phyloP scores from a whole-genome alignment of 2,113 vertebrate species.

The Tachycineta bicolor region DNA sequence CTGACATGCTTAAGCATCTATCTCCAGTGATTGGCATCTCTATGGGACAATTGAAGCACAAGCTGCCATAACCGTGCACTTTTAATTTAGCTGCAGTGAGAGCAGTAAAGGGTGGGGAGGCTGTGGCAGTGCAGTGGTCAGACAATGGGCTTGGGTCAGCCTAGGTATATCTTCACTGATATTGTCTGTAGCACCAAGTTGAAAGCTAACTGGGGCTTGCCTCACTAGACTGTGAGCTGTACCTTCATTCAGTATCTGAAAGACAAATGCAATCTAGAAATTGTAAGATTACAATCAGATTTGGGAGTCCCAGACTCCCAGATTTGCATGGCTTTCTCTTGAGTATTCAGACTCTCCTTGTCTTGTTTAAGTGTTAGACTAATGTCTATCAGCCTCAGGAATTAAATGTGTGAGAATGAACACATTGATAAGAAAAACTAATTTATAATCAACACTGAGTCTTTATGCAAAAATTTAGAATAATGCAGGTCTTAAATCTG shows the following conservation, averaged over 20 bases:
- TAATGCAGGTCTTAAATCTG: constrained; percentile 64
- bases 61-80: not conserved
- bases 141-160: not conserved
- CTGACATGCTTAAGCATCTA: not conserved
- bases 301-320: constrained; percentile 13
- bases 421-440: constrained; percentile 65
- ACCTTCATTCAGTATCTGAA: not conserved
- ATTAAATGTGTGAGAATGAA: constrained; percentile 63
- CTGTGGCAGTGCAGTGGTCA: not conserved
- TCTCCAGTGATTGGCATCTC: not conserved
- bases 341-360: constrained; percentile 43
- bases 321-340: constrained; percentile 36
- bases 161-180: not conserved
- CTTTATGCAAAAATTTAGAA: constrained; percentile 60
- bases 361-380: constrained; percentile 66
- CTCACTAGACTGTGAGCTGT: not conserved
- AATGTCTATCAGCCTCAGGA: constrained; percentile 61
- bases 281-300: not conserved
- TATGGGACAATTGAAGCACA: not conserved
- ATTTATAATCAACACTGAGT: constrained; percentile 61
- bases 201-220: not conserved
- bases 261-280: not conserved
- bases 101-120: not conserved
- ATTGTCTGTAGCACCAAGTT: not conserved
- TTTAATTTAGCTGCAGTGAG: not conserved